phyloP scores from a whole-genome alignment of 2,888 invertebrate species.

The Eupithecia inturbata region DNA sequence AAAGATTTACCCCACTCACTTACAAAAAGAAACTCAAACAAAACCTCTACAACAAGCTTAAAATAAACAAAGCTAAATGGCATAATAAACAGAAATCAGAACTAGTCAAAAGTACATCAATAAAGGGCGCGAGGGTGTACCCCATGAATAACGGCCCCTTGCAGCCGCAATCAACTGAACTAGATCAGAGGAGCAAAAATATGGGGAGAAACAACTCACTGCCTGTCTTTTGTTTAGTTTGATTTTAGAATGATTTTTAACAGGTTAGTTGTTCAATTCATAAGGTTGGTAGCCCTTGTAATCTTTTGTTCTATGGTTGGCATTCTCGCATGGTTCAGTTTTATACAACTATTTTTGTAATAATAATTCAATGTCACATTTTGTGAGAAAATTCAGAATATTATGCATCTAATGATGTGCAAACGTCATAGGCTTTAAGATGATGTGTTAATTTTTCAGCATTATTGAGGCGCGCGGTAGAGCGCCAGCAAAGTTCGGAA shows the following conservation, averaged over 20 bases:
- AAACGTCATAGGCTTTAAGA: no score
- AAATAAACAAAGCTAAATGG: slow-evolving; percentile 70
- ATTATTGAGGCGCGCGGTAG: no score
- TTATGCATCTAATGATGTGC: no score
- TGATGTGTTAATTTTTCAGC: no score
- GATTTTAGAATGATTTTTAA: neutral
- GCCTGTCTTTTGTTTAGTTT: neutral
- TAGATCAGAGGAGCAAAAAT: slow-evolving; percentile 15
- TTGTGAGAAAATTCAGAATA: no score
- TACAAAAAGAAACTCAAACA: slow-evolving; percentile 43
- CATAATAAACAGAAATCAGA: slow-evolving; percentile 77
- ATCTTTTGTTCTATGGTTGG: no score
- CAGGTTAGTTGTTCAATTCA: no score
- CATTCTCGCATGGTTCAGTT: no score
- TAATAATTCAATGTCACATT: no score
- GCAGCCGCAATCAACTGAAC: slow-evolving; percentile 46
- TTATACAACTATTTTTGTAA: no score
- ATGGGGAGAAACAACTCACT: neutral
- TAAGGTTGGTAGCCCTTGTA: no score
- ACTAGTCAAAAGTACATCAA: slow-evolving; percentile 81
- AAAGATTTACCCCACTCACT: neutral
- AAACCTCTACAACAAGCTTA: slow-evolving; percentile 58
- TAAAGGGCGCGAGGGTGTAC: slow-evolving; percentile 65
- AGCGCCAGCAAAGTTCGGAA: no score
- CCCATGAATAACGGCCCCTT: slow-evolving; percentile 68